phyloP scores from a whole-genome alignment of 2,797 vertebrate genomes.

The Lerista edwardsae region DNA sequence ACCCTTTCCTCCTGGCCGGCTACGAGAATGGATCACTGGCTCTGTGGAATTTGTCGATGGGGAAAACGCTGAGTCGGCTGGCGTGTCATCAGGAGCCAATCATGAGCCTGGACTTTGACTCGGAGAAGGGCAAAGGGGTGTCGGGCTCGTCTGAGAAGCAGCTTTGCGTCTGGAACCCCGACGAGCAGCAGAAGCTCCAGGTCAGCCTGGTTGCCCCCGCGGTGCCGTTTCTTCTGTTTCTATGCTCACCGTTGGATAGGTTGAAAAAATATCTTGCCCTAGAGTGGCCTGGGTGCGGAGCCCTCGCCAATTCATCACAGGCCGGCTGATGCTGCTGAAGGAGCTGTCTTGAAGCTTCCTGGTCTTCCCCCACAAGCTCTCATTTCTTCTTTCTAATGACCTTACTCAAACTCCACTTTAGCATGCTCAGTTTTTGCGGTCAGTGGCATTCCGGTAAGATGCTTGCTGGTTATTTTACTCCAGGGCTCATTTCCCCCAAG shows the following conservation, averaged over 20 bases:
- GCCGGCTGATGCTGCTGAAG: slow-evolving; percentile 78
- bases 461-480: background rate
- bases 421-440: background rate
- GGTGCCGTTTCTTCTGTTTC: slow-evolving; percentile 77
- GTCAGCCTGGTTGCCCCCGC: slow-evolving; percentile 80
- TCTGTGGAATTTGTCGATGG: slow-evolving; percentile 89
- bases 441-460: background rate
- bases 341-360: slow-evolving; percentile 46
- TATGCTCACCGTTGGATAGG: slow-evolving; percentile 81
- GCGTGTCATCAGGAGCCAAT: slow-evolving; percentile 88
- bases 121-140: slow-evolving; percentile 82
- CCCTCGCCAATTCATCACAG: slow-evolving; percentile 88
- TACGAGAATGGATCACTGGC: slow-evolving; percentile 93
- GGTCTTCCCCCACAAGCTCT: background rate
- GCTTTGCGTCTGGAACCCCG: slow-evolving; percentile 88
- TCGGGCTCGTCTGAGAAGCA: slow-evolving; percentile 91
- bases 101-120: slow-evolving; percentile 95
- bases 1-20: slow-evolving; percentile 88
- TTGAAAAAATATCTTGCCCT: slow-evolving; percentile 86
- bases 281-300: slow-evolving; percentile 83
- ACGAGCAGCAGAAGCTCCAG: slow-evolving; percentile 89
- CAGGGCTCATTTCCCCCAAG: background rate
- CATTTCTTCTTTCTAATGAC: background rate
- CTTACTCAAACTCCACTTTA: too few relatives aligned
- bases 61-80: slow-evolving; percentile 80